Evolutionary conservation across 2,113 vertebrate genomes (phyloP).

Genomic region (Notothenia coriiceps): DNA sequence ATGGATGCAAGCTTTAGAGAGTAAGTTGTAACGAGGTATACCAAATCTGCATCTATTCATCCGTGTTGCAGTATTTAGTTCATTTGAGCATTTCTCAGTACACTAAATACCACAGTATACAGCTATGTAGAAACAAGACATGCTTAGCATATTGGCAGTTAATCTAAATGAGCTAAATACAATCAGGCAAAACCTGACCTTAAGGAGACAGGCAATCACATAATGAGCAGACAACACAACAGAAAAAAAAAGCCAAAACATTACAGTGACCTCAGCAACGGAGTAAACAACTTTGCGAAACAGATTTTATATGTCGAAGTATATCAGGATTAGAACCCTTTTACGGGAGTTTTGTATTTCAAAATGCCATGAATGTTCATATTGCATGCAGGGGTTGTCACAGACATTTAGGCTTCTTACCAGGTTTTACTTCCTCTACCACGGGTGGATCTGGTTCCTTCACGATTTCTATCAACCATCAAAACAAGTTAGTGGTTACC

Average conservation of each 20-base stretch:
- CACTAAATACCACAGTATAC: neutral
- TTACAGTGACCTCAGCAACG: neutral
- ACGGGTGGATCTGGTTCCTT: neutral
- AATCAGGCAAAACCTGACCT: neutral
- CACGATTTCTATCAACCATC: slow-evolving; percentile 12
- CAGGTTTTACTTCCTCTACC: slow-evolving; percentile 6
- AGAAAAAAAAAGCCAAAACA: neutral
- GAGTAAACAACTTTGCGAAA: neutral
- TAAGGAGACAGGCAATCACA: slow-evolving; percentile 8
- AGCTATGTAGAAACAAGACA: neutral
- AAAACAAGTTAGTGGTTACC: slow-evolving; percentile 8
- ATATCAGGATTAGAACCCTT: neutral
- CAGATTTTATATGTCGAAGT: neutral
- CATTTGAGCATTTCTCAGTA: neutral
- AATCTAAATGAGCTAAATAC: neutral
- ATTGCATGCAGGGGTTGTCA: slow-evolving; percentile 22
- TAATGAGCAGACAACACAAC: slow-evolving; percentile 8
- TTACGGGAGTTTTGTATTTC: neutral
- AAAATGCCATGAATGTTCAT: slow-evolving; percentile 19
- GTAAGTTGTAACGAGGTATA: too few relatives aligned
- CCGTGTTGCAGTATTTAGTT: neutral
- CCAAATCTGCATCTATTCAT: too few relatives aligned
- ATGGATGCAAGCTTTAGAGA: too few relatives aligned
- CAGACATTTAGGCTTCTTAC: slow-evolving; percentile 34
- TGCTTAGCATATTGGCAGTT: neutral